These are phyloP conservation scores for Telenomus remus DNA, from an alignment of 1,140 invertebrate species.

Conservation along the genomic window DNA sequence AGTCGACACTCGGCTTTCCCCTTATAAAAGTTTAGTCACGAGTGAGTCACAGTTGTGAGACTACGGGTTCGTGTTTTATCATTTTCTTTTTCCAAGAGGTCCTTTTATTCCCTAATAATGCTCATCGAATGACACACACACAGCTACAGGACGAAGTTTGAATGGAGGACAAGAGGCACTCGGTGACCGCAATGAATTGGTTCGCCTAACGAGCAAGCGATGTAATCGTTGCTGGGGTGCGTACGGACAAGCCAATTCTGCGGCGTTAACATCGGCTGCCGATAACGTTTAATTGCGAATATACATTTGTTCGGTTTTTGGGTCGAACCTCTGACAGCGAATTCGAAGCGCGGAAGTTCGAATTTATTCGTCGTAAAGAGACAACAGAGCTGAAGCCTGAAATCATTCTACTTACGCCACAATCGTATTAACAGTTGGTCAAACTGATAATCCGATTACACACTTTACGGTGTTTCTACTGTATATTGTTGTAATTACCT, in stretches of 20 bases:
- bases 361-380: slow-evolving; percentile 20
- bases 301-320: slow-evolving; percentile 24
- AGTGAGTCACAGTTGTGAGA: slow-evolving; percentile 34
- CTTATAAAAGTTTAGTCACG: not conserved
- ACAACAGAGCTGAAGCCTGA: slow-evolving; percentile 12
- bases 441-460: slow-evolving; percentile 41
- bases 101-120: slow-evolving; percentile 51
- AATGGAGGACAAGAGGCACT: slow-evolving; percentile 51
- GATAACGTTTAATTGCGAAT: slow-evolving; percentile 46
- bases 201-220: slow-evolving; percentile 50
- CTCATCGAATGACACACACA: slow-evolving; percentile 18
- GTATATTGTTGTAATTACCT: slow-evolving; percentile 39
- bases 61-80: slow-evolving; percentile 46
- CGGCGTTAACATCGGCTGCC: slow-evolving; percentile 25
- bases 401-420: slow-evolving; percentile 34
- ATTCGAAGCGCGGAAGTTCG: slow-evolving; percentile 14
- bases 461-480: slow-evolving; percentile 24
- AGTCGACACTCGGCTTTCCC: not conserved
- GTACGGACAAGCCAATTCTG: slow-evolving; percentile 40
- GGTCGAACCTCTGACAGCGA: not conserved
- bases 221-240: slow-evolving; percentile 47
- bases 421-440: slow-evolving; percentile 38
- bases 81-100: slow-evolving; percentile 30
- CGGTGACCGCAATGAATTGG: slow-evolving; percentile 57
- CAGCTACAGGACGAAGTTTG: slow-evolving; percentile 40